These are phyloP conservation scores for Zaprionus gabonicus DNA, from an alignment of 1,140 invertebrate species.

Conservation along the genomic window DNA sequence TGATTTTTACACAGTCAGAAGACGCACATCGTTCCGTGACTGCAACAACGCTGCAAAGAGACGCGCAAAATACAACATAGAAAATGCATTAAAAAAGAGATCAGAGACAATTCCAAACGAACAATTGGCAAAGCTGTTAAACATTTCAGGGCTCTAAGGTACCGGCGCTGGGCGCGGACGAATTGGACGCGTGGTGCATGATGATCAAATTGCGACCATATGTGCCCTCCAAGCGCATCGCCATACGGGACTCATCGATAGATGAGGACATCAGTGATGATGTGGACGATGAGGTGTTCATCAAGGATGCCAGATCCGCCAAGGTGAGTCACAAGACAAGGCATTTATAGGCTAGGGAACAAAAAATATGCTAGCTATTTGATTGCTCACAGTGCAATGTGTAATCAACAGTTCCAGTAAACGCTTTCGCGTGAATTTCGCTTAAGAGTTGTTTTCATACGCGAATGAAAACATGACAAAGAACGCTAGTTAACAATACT, in stretches of 20 bases:
- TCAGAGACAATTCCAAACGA: not conserved
- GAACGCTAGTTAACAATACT: fast-evolving
- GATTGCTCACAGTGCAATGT: not conserved
- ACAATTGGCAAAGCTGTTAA: not conserved
- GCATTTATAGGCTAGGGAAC: not conserved
- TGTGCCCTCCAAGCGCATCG: constrained; percentile 83
- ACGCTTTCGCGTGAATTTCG: not conserved
- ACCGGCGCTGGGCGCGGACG: constrained; percentile 16
- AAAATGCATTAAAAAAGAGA: constrained; percentile 25
- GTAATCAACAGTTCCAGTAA: not conserved
- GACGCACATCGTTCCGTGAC: constrained; percentile 51
- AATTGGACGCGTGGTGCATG: constrained; percentile 39
- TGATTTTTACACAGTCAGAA: constrained; percentile 67
- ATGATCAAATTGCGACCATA: constrained; percentile 84
- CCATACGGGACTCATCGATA: constrained; percentile 82
- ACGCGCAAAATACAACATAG: constrained; percentile 13
- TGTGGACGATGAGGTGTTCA: constrained; percentile 92
- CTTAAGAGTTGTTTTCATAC: not conserved
- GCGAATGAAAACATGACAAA: not conserved
- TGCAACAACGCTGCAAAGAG: constrained; percentile 49
- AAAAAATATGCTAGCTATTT: not conserved
- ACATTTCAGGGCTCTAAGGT: constrained; percentile 31
- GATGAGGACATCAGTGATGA: constrained; percentile 85
- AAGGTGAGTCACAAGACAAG: constrained; percentile 56
- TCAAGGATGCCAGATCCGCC: constrained; percentile 88